Base-by-base conservation (phyloP, 2,797 vertebrate species). In the Enteromius argenteus region DNA sequence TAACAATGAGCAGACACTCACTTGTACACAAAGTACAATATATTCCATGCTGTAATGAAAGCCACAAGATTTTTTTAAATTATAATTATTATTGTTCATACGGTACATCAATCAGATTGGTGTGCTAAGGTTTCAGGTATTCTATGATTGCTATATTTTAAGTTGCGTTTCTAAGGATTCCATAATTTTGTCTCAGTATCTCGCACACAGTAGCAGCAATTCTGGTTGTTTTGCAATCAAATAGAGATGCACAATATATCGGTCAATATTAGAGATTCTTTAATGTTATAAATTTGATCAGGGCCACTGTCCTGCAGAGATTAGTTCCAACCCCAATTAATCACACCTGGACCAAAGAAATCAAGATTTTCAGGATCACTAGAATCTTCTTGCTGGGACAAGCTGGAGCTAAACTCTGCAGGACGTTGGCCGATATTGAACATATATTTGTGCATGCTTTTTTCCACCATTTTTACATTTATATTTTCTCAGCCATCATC, bases 51-150 rank as follows among this genome's bases (percentile, higher is more conserved):
- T 69, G 64, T 27, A 68, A 84, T 68, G 66, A 58, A 78, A 69
- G 64, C 37, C 51, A 49, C 53, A 51, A 82, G 14, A 67, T 69
- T 39, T 42, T 11, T 32, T 14, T 37, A 37, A 0, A 37, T 37
- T 5, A 37, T 44, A 32, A 14, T 39, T 73, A 27, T 53, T 62
- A 53, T 58, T 72, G 66, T 79, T 42, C 19, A 60, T 60, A 84
- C 64, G 9, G 67, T 69, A 76, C 81, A 83, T 68, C 81, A 46
- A 58, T 77, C 73, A 76, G 62, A 76, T 58, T 77, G 62, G 46
- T 58, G 64, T 68, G 56, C 72, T 83, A 56, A 67, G 11, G 32
- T 53, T 67, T 82, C 60, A 64, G 60, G 27, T 64, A 27, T 74
- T 74, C 42, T 64, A 66, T 51, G 42, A 74, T 51, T 51, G 58